Conservation (phyloP, 1,140 invertebrate genomes). For the Hycleus cichorii region DNA sequence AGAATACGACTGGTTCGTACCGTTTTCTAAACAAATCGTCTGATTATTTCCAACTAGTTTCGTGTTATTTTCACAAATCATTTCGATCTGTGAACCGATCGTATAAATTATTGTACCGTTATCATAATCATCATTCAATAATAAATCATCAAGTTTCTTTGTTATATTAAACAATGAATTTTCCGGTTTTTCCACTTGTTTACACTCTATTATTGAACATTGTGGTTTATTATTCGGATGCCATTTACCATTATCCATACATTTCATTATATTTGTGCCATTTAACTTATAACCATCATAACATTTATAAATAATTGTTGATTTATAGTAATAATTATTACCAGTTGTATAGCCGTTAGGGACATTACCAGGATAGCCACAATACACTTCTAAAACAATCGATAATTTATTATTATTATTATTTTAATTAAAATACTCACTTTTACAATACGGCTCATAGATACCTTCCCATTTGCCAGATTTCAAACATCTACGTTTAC, state of each 20-base stretch:
- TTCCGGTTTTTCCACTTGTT: conserved; percentile 39
- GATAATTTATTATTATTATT: background rate
- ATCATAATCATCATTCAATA: conserved; percentile 15
- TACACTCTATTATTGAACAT: conserved; percentile 41
- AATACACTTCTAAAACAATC: conserved; percentile 42
- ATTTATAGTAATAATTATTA: conserved; percentile 46
- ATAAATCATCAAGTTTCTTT: conserved; percentile 14
- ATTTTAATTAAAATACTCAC: conserved; percentile 36
- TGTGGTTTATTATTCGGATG: conserved; percentile 39
- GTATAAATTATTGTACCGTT: conserved; percentile 18
- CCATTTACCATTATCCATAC: conserved; percentile 49
- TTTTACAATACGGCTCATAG: conserved; percentile 42
- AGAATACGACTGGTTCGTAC: conserved; percentile 10
- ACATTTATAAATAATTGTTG: conserved; percentile 48
- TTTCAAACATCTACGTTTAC: conserved; percentile 42
- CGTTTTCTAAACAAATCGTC: conserved; percentile 45
- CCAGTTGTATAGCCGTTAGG: conserved; percentile 48
- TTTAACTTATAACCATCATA: conserved; percentile 45
- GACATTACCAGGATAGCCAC: conserved; percentile 52
- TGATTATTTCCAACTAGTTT: conserved; percentile 39
- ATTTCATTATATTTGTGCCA: conserved; percentile 43
- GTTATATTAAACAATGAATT: conserved; percentile 38
- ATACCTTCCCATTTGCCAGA: conserved; percentile 47
- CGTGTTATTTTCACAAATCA: conserved; percentile 43
- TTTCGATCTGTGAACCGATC: conserved; percentile 43